Evolutionary conservation across 2,888 invertebrate species (phyloP).

Genomic region (Macrosoma leucophasiata): DNA sequence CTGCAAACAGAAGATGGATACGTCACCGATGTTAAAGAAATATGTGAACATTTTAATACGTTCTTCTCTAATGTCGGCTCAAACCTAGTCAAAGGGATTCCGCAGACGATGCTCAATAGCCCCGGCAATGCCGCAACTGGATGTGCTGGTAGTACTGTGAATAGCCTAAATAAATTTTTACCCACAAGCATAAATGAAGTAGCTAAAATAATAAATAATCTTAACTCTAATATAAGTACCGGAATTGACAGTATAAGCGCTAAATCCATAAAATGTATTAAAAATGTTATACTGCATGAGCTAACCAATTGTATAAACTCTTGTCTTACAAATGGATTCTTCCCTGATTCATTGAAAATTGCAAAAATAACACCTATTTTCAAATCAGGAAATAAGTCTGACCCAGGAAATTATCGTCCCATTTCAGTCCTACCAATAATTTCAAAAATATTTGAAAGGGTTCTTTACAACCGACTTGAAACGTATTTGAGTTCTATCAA

Average conservation of each 20-base stretch:
- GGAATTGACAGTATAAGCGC: conserved; percentile 11
- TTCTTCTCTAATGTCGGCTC: conserved; percentile 12
- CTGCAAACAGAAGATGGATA: too few species aligned
- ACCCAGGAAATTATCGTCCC: conserved; percentile 22
- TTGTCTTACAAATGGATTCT: conserved; percentile 7
- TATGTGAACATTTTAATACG: conserved; percentile 12
- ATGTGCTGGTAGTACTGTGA: not conserved
- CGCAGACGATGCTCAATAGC: not conserved
- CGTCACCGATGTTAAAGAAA: conserved; percentile 8
- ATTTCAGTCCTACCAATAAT: conserved; percentile 16
- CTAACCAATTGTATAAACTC: conserved; percentile 11
- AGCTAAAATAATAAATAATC: conserved; percentile 3
- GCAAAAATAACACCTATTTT: conserved; percentile 24
- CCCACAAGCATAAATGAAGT: not conserved
- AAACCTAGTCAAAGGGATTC: conserved; percentile 4
- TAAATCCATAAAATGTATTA: conserved; percentile 11
- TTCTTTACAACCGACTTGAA: conserved; percentile 5
- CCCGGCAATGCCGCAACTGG: not conserved
- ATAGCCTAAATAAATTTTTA: not conserved
- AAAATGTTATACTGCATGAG: conserved; percentile 2
- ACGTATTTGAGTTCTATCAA: not conserved
- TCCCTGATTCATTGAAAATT: conserved; percentile 20
- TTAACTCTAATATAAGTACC: conserved; percentile 11
- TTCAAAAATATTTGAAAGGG: conserved; percentile 10
- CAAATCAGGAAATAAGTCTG: conserved; percentile 19